Conservation (phyloP, 2,113 vertebrate genomes). For the Apodemus speciosus region DNA sequence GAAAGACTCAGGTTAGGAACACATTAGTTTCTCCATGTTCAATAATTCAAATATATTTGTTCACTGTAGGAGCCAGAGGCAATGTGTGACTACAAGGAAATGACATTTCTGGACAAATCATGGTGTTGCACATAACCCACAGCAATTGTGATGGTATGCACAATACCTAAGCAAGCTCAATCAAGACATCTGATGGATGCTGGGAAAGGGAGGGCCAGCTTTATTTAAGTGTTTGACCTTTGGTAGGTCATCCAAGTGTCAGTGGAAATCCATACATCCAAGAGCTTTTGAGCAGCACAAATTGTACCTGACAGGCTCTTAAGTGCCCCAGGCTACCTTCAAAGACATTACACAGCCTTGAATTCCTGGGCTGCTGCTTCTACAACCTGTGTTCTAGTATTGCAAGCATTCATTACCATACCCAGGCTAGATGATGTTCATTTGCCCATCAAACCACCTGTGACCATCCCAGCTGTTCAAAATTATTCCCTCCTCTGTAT, state of each 20-base stretch:
- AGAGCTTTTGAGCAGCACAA: background rate
- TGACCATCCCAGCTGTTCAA: background rate
- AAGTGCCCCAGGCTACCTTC: background rate
- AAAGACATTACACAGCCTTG: too few relatives aligned
- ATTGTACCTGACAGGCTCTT: background rate
- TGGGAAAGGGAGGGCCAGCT: background rate
- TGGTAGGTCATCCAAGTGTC: background rate
- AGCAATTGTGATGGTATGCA: background rate
- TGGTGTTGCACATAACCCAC: background rate
- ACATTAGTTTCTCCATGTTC: background rate
- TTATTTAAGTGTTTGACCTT: background rate
- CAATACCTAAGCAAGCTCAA: background rate
- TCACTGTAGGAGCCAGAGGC: too few relatives aligned
- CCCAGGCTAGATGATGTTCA: background rate
- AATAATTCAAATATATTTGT: background rate
- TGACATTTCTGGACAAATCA: background rate
- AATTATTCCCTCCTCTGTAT: background rate
- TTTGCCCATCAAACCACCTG: background rate
- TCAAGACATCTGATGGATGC: background rate
- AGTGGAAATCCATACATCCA: background rate
- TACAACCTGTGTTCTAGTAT: background rate
- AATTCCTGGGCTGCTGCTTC: background rate
- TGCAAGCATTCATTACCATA: background rate
- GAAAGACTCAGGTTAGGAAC: background rate
- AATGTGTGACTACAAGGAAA: background rate